A percentile compares a stretch with the other conserved stretches of the same genome.
These are phyloP conservation scores for Macaria liturata DNA, from an alignment of 2,888 invertebrate species.

Conservation along the genomic window DNA sequence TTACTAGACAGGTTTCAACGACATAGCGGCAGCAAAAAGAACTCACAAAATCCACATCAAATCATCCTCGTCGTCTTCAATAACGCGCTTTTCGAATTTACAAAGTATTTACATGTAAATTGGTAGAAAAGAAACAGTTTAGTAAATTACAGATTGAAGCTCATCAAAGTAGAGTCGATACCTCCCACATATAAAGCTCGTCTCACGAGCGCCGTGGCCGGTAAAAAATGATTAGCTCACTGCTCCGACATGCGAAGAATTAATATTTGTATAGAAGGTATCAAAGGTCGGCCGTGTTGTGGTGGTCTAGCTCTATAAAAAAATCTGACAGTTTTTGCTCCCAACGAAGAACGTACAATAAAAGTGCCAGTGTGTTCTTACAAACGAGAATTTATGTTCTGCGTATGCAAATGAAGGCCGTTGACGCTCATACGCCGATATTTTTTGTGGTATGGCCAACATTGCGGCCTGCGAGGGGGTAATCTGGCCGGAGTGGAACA, in stretches of 20 bases:
- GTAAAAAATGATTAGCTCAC: constrained; percentile 67
- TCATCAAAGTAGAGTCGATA: constrained; percentile 48
- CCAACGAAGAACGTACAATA: constrained; percentile 74
- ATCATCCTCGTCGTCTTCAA: constrained; percentile 29
- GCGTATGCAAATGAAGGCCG: constrained; percentile 75
- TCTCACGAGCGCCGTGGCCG: constrained; percentile 53
- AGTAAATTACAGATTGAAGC: constrained; percentile 34
- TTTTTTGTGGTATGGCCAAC: constrained; percentile 52
- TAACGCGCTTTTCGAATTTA: constrained; percentile 26
- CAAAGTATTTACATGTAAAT: constrained; percentile 33
- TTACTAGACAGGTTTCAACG: constrained; percentile 29
- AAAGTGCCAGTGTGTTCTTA: constrained; percentile 80
- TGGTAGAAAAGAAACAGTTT: constrained; percentile 32
- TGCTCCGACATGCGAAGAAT: constrained; percentile 62
- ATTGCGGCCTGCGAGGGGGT: constrained; percentile 46
- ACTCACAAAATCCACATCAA: constrained; percentile 21
- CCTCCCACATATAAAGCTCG: constrained; percentile 56
- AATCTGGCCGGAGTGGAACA: constrained; percentile 48
- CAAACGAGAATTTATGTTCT: constrained; percentile 82
- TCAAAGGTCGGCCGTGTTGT: constrained; percentile 62
- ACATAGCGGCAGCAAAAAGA: constrained; percentile 11
- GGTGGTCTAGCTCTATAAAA: constrained; percentile 62
- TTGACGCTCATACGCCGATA: constrained; percentile 55
- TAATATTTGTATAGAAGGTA: constrained; percentile 76
- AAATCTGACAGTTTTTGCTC: constrained; percentile 66